Evolutionary conservation across 2,888 invertebrate species (phyloP).

Genomic region (Hirtodrosophila histrioides): DNA sequence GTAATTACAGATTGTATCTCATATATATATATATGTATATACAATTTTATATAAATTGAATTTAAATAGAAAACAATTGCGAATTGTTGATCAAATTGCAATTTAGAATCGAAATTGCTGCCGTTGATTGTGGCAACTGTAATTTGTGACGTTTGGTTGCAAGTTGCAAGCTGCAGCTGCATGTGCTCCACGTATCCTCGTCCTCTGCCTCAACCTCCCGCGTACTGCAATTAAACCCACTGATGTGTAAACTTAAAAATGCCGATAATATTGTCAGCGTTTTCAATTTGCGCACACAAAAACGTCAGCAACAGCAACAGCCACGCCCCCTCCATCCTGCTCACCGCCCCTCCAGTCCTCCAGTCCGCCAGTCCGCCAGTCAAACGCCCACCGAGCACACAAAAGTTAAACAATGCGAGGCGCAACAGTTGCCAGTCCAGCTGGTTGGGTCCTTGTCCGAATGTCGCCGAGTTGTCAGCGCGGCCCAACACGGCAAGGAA

Average conservation of each 20-base stretch:
- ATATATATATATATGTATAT: conserved; percentile 24
- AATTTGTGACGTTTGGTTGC: conserved; percentile 32
- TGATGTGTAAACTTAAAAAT: conserved; percentile 84
- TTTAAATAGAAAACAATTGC: conserved; percentile 76
- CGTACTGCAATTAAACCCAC: conserved; percentile 78
- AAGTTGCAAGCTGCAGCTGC: background rate
- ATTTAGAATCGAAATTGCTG: conserved; percentile 70
- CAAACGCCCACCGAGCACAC: conserved; percentile 7
- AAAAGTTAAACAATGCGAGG: conserved; percentile 57
- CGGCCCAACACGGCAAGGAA: conserved; percentile 18
- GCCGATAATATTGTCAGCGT: conserved; percentile 82
- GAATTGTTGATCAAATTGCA: conserved; percentile 80
- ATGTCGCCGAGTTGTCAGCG: conserved; percentile 50
- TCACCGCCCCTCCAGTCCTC: background rate
- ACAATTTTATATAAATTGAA: conserved; percentile 78
- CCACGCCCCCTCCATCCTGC: background rate
- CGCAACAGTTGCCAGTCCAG: conserved; percentile 64
- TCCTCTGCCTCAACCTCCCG: conserved; percentile 14
- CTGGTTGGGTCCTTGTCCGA: conserved; percentile 46
- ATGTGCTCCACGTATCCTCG: background rate
- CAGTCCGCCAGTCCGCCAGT: background rate
- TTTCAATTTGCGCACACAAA: conserved; percentile 79
- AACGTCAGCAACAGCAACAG: conserved; percentile 52
- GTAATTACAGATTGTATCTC: conserved; percentile 72
- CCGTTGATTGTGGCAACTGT: conserved; percentile 31